Evolutionary conservation across 2,797 vertebrate genomes (phyloP).

Genomic region (Myotis planiceps): DNA sequence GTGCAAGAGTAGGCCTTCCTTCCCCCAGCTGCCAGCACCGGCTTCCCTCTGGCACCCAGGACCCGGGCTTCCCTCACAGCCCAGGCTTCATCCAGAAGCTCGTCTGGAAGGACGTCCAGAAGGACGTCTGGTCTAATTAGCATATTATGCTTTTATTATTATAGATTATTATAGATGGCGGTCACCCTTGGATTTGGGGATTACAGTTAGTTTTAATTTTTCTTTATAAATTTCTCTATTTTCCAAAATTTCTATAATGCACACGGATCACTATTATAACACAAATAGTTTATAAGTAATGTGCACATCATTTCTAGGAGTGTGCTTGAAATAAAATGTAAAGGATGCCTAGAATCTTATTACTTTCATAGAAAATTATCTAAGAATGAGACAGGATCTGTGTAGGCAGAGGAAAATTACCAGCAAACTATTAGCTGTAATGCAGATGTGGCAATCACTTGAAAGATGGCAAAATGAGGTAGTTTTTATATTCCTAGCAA

Average conservation of each 20-base stretch:
- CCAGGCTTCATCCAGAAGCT: too few species aligned
- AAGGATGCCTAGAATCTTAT: slow-evolving; percentile 34
- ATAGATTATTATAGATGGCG: not conserved
- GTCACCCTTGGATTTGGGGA: not conserved
- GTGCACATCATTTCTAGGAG: not conserved
- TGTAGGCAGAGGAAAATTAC: slow-evolving; percentile 18
- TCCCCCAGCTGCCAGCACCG: too few species aligned
- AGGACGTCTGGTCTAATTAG: too few species aligned
- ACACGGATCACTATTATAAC: not conserved
- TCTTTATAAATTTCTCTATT: slow-evolving; percentile 31
- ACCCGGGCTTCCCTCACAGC: too few species aligned
- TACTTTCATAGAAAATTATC: slow-evolving; percentile 37
- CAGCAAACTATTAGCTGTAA: slow-evolving; percentile 28
- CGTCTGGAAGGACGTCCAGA: too few species aligned
- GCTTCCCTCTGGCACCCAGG: too few species aligned
- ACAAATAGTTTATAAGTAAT: slow-evolving; percentile 32
- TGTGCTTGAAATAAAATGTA: slow-evolving; percentile 48
- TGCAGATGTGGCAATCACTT: slow-evolving; percentile 27
- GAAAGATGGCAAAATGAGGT: not conserved
- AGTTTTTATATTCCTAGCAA: not conserved
- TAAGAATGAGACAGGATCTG: not conserved
- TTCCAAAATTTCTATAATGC: slow-evolving; percentile 9
- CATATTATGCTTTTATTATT: too few species aligned
- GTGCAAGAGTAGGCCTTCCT: too few species aligned
- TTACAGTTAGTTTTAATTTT: not conserved